Percentiles rank a stretch among this genome's conserved stretches.
phyloP scores from a whole-genome alignment of 2,113 vertebrate genomes.

The Bubo scandiacus region DNA sequence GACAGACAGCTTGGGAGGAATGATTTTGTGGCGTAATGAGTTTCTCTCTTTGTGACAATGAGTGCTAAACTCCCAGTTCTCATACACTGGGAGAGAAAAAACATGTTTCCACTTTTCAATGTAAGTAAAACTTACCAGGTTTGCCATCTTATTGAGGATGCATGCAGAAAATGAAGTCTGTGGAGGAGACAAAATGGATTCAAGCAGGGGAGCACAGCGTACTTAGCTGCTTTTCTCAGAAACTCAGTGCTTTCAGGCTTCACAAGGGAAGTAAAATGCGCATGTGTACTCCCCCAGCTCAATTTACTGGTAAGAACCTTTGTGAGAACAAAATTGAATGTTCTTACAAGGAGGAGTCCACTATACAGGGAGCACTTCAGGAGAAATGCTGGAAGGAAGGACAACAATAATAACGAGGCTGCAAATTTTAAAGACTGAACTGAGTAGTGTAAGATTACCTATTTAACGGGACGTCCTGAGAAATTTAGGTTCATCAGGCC shows the following conservation, averaged over 20 bases:
- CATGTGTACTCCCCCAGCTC: background rate
- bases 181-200: background rate
- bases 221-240: background rate
- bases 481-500: background rate
- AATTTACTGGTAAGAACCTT: background rate
- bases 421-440: background rate
- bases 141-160: background rate
- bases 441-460: background rate
- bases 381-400: background rate
- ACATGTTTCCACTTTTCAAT: background rate
- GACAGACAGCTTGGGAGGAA: background rate
- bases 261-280: background rate
- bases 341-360: background rate
- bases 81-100: background rate
- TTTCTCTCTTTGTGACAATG: background rate
- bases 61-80: background rate
- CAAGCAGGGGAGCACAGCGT: background rate
- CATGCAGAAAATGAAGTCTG: background rate
- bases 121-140: background rate
- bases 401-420: background rate
- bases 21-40: background rate
- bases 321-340: background rate
- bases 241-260: background rate
- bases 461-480: background rate
- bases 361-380: background rate